Evolutionary conservation across 2,113 vertebrate genomes (phyloP), one percentile per base, ranked within the genome.

Genomic region (Entomyzon cyanotis): DNA sequence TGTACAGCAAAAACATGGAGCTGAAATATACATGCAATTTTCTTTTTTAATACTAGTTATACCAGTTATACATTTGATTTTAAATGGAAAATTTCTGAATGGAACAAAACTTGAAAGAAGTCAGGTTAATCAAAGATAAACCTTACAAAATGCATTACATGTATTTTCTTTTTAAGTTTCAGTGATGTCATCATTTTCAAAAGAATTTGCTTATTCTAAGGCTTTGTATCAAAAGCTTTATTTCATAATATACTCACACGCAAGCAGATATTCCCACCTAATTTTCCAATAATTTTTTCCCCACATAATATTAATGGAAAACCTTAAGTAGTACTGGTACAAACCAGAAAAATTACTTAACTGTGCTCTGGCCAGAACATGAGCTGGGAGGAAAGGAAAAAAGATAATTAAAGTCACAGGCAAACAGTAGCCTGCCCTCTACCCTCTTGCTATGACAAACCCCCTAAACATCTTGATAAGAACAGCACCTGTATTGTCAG

Each of bases 101-200:
- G 67, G 67, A 80, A 89, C 37, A 86, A 87, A 92, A 69, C 39
- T 30, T 47, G 35, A 53, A 92, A 68, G 14, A 77, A 85, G 46
- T 46, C 58, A 86, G 39, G 15, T 20, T 79, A 74, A 83, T 78
- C 50, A 84, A 90, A 83, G n/a, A 79, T 55, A 83, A 87, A 64
- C 62, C 56, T 75, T 83, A 87, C 14, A 83, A 87, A 83, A 90
- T 55, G 24, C 44, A 90, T 95, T 74, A 56, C 87, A 82, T 84
- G 52, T 49, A 73, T 93, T 96, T 90, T 92, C 27, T 84, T 80
- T 56, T 65, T 71, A 90, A 76, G 42, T 37, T 89, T 69, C 91
- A 69, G 39, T 83, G 28, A 93, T 69, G 37, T 52, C 27, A 50
- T 78, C 25, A 27, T 14, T 73, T 78, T 89, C 55, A 71, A 75